These are phyloP conservation scores for Ammodramus savannarum DNA, from an alignment of 2,113 vertebrate species.

Conservation along the genomic window DNA sequence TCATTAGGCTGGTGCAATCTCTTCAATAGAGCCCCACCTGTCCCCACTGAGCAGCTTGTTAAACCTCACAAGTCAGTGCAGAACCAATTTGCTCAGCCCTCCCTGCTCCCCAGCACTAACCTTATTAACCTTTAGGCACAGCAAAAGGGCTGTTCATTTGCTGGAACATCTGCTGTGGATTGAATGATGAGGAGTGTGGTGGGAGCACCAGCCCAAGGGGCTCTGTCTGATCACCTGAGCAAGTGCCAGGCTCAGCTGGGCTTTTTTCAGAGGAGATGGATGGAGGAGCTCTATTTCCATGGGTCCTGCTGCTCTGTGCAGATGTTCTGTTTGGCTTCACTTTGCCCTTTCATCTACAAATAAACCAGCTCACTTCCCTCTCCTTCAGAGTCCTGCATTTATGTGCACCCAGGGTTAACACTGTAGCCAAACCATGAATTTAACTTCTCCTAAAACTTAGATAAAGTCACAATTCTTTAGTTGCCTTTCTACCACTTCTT, in stretches of 20 bases:
- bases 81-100: slow-evolving; percentile 44
- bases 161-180: background rate
- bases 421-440: background rate
- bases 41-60: background rate
- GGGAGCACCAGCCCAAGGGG: background rate
- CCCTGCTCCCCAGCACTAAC: slow-evolving; percentile 25
- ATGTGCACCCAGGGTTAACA: background rate
- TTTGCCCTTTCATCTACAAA: background rate
- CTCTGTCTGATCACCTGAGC: background rate
- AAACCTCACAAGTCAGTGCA: slow-evolving; percentile 25
- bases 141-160: background rate
- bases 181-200: background rate
- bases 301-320: background rate
- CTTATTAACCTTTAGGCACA: slow-evolving; percentile 39
- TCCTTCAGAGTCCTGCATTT: background rate
- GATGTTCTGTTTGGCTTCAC: background rate
- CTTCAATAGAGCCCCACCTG: background rate
- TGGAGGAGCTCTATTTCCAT: background rate
- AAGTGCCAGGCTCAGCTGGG: background rate
- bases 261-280: background rate
- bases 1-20: slow-evolving; percentile 17
- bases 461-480: background rate
- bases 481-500: background rate
- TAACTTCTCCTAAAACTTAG: background rate
- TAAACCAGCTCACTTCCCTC: background rate